Evolutionary conservation across 2,797 vertebrate genomes (phyloP).

Genomic region (Euphonia xanthogaster): DNA sequence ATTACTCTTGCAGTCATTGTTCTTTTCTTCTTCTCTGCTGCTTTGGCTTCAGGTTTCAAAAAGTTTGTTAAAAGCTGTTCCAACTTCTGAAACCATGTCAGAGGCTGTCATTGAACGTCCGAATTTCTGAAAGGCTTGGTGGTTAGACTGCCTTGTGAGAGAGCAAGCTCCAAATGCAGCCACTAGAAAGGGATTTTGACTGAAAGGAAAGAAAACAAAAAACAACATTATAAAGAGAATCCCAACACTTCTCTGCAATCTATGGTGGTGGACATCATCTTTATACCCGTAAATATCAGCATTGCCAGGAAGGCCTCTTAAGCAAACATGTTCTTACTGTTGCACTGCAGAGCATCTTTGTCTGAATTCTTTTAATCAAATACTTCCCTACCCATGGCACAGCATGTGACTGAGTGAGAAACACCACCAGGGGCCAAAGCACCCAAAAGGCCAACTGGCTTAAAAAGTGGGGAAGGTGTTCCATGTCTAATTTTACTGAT

Average conservation of each 20-base stretch:
- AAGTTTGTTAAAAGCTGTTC: conserved; percentile 88
- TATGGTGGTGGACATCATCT: background rate
- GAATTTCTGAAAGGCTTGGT: conserved; percentile 89
- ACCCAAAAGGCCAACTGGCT: background rate
- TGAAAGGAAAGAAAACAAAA: conserved; percentile 24
- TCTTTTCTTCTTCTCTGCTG: background rate
- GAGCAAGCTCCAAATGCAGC: conserved; percentile 91
- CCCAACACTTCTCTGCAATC: background rate
- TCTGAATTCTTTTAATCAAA: background rate
- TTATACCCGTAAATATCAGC: background rate
- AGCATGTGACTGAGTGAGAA: background rate
- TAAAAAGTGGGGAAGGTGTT: background rate
- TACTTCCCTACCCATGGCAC: too few relatives aligned
- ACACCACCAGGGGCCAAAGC: background rate
- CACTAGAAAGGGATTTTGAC: conserved; percentile 88
- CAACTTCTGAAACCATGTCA: conserved; percentile 94
- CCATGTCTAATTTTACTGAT: background rate
- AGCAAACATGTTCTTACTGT: background rate
- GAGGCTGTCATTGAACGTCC: conserved; percentile 92
- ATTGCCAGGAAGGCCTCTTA: background rate
- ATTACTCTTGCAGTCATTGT: conserved; percentile 8
- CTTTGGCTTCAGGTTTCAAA: conserved; percentile 86
- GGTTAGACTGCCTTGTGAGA: conserved; percentile 91
- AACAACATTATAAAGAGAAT: background rate
- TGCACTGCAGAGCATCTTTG: background rate